phyloP scores from a whole-genome alignment of 2,888 invertebrate genomes.

The Willowsia nigromaculata region DNA sequence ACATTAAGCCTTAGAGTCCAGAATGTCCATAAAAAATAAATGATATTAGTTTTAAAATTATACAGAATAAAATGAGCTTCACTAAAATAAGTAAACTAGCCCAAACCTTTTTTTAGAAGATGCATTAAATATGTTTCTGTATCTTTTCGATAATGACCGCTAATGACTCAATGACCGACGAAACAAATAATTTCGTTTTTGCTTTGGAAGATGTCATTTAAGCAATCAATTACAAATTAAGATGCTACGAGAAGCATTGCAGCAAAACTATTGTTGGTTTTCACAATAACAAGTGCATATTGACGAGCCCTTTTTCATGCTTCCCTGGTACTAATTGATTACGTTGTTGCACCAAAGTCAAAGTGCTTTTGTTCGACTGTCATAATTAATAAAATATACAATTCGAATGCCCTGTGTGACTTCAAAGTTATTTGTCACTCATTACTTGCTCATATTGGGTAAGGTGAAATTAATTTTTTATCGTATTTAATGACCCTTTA shows the following conservation, averaged over 20 bases:
- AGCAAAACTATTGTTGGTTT: no score
- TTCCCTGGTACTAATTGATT: neutral
- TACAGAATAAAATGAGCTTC: no score
- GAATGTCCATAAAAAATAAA: no score
- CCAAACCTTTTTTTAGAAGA: no score
- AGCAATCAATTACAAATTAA: no score
- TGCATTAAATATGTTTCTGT: no score
- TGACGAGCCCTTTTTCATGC: neutral
- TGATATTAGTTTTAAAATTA: no score
- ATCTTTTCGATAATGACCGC: neutral
- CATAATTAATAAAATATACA: constrained; percentile 49
- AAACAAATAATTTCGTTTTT: neutral
- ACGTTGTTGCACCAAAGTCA: neutral
- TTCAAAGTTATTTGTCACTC: constrained; percentile 30
- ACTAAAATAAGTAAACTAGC: no score
- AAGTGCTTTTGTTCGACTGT: constrained; percentile 40
- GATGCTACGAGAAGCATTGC: no score
- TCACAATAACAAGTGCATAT: no score
- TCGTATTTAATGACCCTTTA: constrained; percentile 11
- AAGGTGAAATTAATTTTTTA: neutral
- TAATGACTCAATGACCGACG: neutral
- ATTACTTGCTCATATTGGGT: constrained; percentile 4
- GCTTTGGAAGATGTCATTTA: neutral
- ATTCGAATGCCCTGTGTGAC: neutral
- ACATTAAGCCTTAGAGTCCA: no score